phyloP scores from a whole-genome alignment of 1,140 invertebrate species.

The Triops cancriformis region DNA sequence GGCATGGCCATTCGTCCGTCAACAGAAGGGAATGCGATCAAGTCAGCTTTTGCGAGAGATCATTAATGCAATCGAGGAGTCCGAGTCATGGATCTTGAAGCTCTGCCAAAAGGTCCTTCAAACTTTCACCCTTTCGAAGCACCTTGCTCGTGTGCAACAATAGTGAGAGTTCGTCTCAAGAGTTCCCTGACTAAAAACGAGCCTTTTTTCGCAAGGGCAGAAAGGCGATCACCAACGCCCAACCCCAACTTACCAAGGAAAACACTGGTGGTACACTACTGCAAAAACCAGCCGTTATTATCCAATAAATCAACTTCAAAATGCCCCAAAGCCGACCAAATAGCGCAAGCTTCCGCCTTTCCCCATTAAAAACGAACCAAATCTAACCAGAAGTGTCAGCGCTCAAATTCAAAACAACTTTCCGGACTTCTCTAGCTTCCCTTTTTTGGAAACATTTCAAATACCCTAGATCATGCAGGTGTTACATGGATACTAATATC shows the following conservation, averaged over 20 bases:
- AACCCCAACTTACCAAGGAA: not conserved
- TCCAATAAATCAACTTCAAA: not conserved
- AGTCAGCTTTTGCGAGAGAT: conserved; percentile 3
- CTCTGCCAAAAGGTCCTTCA: conserved; percentile 5
- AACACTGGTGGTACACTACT: not conserved
- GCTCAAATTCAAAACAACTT: too few species aligned
- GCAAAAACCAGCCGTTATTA: too few species aligned
- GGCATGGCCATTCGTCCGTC: conserved; percentile 11
- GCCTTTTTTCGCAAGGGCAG: not conserved
- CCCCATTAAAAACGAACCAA: too few species aligned
- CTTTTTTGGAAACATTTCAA: too few species aligned
- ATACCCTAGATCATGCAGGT: too few species aligned
- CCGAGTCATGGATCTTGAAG: not conserved
- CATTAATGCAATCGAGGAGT: conserved; percentile 2
- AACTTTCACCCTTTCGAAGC: not conserved
- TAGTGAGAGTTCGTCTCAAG: conserved; percentile 1
- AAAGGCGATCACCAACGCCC: conserved; percentile 4
- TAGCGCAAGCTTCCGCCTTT: too few species aligned
- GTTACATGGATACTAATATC: too few species aligned
- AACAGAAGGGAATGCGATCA: conserved; percentile 17
- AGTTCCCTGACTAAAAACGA: not conserved
- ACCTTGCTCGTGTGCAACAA: not conserved
- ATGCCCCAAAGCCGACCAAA: not conserved
- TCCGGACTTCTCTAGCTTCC: too few species aligned
- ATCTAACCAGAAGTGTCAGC: too few species aligned